These are phyloP conservation scores for Oryzias melastigma DNA, from an alignment of 2,113 vertebrate genomes.

Conservation along the genomic window DNA sequence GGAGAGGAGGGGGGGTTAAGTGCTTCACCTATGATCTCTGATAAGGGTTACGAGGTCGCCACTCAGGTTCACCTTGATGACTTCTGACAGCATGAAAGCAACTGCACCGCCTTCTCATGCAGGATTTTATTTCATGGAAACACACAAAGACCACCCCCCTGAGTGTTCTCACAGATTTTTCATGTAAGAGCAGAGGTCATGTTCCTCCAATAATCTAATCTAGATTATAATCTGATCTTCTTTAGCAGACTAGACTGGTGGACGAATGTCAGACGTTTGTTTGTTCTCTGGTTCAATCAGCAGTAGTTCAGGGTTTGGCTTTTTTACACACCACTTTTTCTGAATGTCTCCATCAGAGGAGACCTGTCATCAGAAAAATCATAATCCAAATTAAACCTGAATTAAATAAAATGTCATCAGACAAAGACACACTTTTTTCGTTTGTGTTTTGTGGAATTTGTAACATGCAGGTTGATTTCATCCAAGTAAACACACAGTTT, in stretches of 20 bases:
- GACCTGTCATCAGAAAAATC: constrained; percentile 56
- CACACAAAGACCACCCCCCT: not conserved
- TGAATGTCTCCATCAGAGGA: constrained; percentile 39
- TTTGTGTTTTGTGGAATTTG: no score
- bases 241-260: constrained; percentile 1
- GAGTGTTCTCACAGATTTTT: no score
- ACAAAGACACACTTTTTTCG: no score
- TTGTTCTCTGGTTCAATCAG: constrained; percentile 6
- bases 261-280: constrained; percentile 33
- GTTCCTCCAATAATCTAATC: not conserved
- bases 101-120: constrained; percentile 35
- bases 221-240: no score
- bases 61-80: constrained; percentile 75
- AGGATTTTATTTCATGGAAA: constrained; percentile 13
- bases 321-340: constrained; percentile 57
- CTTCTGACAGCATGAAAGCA: constrained; percentile 73
- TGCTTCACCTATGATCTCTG: constrained; percentile 74
- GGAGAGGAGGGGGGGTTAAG: constrained; percentile 43
- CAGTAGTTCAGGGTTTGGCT: constrained; percentile 53
- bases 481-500: no score
- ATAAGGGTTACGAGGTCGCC: constrained; percentile 75
- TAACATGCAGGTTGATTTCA: no score
- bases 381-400: constrained; percentile 35
- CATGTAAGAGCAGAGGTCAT: not conserved
- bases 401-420: no score